Base-by-base conservation (phyloP, 2,113 vertebrate genomes). In the Lucifuga dentata region DNA sequence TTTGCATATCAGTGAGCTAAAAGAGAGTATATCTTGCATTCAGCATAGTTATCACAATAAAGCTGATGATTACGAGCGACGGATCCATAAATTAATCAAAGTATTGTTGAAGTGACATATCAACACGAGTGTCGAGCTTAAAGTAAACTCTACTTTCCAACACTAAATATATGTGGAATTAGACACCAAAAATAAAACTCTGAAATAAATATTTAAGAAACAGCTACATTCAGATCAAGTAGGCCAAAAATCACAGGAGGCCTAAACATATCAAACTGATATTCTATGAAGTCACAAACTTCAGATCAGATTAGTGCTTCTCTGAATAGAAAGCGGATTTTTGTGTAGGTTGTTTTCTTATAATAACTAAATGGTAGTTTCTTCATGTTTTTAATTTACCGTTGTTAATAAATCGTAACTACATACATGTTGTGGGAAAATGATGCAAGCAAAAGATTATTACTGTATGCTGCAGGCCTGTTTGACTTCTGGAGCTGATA, bases 91-190 rank as follows among this genome's bases (percentile, higher is more conserved):
- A 67, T 67, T 17, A 51, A 1, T 4, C 38, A 38, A 50, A 59
- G 59, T 55, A 58, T 74, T 76, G 40, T 29, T 77, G 59, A 62
- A 72, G 64, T 40, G 44, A 62, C 62, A 19, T 68, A 65, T 60
- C 21, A 26, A 78, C 62, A 21, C 40, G 48, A 62, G 72, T 68
- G 58, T 76, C 21, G 35, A 43, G 57, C 68, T 77, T n/a, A n/a
- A n/a, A n/a, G n/a, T n/a, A n/a, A n/a, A n/a, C n/a, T n/a, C n/a
- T n/a, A n/a, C n/a, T n/a, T n/a, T n/a, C n/a, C n/a, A n/a, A n/a
- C n/a, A n/a, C n/a, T n/a, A n/a, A n/a, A n/a, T n/a, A n/a, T n/a
- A n/a, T n/a, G n/a, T n/a, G n/a, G n/a, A n/a, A n/a, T n/a, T n/a
- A n/a, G n/a, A n/a, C n/a, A n/a, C n/a, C n/a, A n/a, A n/a, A n/a